Conservation (phyloP, 2,888 invertebrate genomes). For the Autographa gamma region DNA sequence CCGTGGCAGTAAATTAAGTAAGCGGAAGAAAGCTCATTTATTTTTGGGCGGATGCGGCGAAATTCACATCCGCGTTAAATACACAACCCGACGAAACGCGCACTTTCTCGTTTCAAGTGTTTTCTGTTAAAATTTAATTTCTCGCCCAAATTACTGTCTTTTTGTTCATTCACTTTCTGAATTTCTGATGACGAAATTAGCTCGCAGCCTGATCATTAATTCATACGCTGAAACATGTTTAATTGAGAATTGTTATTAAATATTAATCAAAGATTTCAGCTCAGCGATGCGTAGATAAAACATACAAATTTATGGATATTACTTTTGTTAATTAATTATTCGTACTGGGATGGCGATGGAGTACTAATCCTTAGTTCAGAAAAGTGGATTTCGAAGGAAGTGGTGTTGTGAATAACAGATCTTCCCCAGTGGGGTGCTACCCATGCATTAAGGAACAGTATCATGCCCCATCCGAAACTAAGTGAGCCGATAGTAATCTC, state of each 20-base stretch:
- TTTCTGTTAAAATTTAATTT: slow-evolving; percentile 87
- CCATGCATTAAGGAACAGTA: slow-evolving; percentile 48
- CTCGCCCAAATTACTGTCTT: slow-evolving; percentile 84
- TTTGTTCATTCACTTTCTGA: slow-evolving; percentile 85
- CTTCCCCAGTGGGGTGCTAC: slow-evolving; percentile 38
- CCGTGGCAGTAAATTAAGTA: slow-evolving; percentile 86
- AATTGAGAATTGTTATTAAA: slow-evolving; percentile 75
- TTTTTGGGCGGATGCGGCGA: slow-evolving; percentile 87
- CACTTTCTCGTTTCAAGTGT: slow-evolving; percentile 82
- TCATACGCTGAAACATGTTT: slow-evolving; percentile 73
- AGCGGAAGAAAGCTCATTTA: slow-evolving; percentile 89
- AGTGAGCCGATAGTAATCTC: slow-evolving; percentile 58
- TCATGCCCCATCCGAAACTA: slow-evolving; percentile 47
- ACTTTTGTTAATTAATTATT: slow-evolving; percentile 59
- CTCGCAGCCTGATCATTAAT: slow-evolving; percentile 75
- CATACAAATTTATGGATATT: slow-evolving; percentile 59
- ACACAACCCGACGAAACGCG: slow-evolving; percentile 82
- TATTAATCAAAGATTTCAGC: slow-evolving; percentile 72
- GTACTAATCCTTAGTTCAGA: slow-evolving; percentile 55
- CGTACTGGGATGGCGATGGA: slow-evolving; percentile 45
- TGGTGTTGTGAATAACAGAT: slow-evolving; percentile 51
- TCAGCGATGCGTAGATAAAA: slow-evolving; percentile 54
- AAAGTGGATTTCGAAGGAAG: slow-evolving; percentile 53
- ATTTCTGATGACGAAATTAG: slow-evolving; percentile 81
- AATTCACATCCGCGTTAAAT: slow-evolving; percentile 88